A percentile compares a stretch with the other conserved stretches of the same genome.
Evolutionary conservation across 1,140 invertebrate species (phyloP).

Genomic region (Heliconius hermathena): DNA sequence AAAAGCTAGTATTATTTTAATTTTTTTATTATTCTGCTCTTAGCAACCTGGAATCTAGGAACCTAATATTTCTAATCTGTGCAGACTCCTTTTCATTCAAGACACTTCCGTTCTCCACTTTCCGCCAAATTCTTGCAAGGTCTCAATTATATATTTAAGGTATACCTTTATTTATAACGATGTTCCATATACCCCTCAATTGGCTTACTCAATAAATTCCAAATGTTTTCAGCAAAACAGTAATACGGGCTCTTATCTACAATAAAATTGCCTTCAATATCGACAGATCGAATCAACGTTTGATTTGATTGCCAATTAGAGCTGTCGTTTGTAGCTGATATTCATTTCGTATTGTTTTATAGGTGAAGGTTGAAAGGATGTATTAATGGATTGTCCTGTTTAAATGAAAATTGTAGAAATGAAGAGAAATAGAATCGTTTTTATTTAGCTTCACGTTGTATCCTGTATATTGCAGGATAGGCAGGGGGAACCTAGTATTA

Average conservation of each 20-base stretch:
- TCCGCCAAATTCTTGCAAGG: too few species aligned
- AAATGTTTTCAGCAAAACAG: background rate
- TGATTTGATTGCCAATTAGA: constrained; percentile 12
- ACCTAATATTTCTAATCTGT: too few species aligned
- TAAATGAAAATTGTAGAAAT: too few species aligned
- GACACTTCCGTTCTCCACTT: too few species aligned
- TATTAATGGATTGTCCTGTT: background rate
- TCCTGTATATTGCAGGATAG: too few species aligned
- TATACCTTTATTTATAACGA: background rate
- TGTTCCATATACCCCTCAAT: background rate
- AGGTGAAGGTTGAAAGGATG: background rate
- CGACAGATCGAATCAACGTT: background rate
- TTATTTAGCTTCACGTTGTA: too few species aligned
- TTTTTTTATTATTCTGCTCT: too few species aligned
- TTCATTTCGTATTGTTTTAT: background rate
- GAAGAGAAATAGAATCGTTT: too few species aligned
- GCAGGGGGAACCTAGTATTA: too few species aligned
- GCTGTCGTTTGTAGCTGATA: background rate
- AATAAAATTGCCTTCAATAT: constrained; percentile 5
- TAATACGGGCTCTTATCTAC: background rate
- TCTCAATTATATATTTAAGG: background rate
- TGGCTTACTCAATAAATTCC: background rate
- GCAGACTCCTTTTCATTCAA: too few species aligned
- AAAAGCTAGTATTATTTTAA: too few species aligned
- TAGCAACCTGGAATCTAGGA: too few species aligned